Conservation (phyloP, 2,797 vertebrate genomes). For the Xiphophorus birchmanni region DNA sequence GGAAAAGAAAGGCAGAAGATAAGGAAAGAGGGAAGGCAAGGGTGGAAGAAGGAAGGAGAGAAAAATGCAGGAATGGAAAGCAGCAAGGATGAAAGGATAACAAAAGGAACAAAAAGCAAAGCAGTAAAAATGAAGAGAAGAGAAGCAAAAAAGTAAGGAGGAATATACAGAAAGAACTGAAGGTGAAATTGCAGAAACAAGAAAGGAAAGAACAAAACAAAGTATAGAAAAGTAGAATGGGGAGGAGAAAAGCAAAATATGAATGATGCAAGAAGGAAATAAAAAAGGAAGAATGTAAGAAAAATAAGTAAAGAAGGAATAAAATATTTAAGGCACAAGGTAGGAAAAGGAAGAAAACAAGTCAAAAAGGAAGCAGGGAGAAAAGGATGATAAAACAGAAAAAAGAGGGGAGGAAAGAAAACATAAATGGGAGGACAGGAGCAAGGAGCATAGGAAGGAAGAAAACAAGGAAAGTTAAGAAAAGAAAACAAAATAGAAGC, state of each 20-base stretch:
- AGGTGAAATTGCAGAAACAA: not conserved
- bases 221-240: not conserved
- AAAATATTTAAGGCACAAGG: rapidly evolving
- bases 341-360: not conserved
- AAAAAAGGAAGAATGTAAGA: not conserved
- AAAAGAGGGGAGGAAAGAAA: not conserved
- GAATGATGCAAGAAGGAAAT: not conserved
- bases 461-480: not conserved
- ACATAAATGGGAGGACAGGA: not conserved
- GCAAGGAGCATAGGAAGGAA: not conserved
- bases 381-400: not conserved
- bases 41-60: not conserved
- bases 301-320: not conserved
- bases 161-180: not conserved
- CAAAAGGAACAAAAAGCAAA: not conserved
- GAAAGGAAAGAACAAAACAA: not conserved
- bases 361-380: not conserved
- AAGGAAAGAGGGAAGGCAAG: not conserved
- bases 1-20: not conserved
- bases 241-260: not conserved
- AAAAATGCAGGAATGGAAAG: not conserved
- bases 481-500: not conserved
- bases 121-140: not conserved
- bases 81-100: not conserved
- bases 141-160: not conserved